These are phyloP conservation scores for Scaptodrosophila latifasciaeformis DNA, from an alignment of 2,888 invertebrate genomes.

Conservation along the genomic window DNA sequence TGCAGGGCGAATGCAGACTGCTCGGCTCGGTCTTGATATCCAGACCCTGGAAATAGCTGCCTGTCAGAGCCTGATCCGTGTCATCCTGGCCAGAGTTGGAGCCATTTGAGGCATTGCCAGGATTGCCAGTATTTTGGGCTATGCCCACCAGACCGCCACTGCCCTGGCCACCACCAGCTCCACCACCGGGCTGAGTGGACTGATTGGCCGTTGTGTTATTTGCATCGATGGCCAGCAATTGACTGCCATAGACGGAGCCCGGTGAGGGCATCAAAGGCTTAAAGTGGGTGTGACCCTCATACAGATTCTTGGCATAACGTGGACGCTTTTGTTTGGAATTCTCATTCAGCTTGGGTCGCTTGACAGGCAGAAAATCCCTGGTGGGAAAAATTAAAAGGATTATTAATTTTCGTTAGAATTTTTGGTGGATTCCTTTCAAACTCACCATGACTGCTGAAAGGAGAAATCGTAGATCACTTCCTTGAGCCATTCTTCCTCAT, in stretches of 20 bases:
- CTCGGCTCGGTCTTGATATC: constrained; percentile 70
- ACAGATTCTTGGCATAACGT: constrained; percentile 77
- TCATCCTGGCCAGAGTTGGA: constrained; percentile 19
- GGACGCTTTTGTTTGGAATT: constrained; percentile 74
- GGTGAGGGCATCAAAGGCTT: constrained; percentile 76
- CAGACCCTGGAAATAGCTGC: constrained; percentile 56
- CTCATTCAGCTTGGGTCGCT: constrained; percentile 84
- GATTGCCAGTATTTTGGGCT: constrained; percentile 23
- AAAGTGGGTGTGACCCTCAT: constrained; percentile 78
- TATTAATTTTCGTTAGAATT: not conserved
- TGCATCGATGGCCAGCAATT: constrained; percentile 62
- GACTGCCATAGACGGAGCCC: constrained; percentile 66
- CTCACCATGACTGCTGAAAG: constrained; percentile 88
- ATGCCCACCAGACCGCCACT: constrained; percentile 65
- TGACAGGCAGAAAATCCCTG: constrained; percentile 93
- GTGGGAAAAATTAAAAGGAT: not conserved
- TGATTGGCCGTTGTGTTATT: constrained; percentile 10
- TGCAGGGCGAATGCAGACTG: constrained; percentile 70
- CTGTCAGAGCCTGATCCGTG: constrained; percentile 51
- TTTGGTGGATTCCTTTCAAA: constrained; percentile 27
- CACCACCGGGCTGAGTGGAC: no score
- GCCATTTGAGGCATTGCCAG: constrained; percentile 11
- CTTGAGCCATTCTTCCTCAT: constrained; percentile 87
- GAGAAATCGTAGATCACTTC: constrained; percentile 93
- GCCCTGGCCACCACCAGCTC: constrained; percentile 5